Base-by-base conservation (phyloP, 2,797 vertebrate species). In the Smutsia temminckii region DNA sequence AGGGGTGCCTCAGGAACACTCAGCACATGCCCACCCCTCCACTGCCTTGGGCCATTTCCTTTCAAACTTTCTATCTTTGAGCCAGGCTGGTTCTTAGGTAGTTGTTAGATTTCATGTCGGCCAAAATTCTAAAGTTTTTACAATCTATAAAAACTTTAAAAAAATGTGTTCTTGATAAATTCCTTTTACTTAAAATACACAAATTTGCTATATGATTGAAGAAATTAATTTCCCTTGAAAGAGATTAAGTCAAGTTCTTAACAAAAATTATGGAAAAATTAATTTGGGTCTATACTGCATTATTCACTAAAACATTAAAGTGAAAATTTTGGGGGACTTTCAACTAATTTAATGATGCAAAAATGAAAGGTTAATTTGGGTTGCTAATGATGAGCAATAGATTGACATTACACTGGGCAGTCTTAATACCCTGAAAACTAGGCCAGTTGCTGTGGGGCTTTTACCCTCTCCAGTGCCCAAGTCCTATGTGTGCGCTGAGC, bases 161-260 rank as follows among this genome's bases (percentile, higher is more conserved):
- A 95, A 81, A 94, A 71, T 20, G 18, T 83, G 66, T 78, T 96
- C 63, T 91, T 86, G 85, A 95, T 95, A 94, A 94, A 91, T 66
- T 79, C 79, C n/a, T 96, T 95, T 88, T 92, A 85, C 83, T 89
- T 95, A 86, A 96, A 89, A 79, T 79, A 95, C 51, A 79, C 88
- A 96, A 89, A 57, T 66, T 93, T 91, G 86, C 86, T 84, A 61
- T 86, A 69, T 83, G 72, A 74, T 78, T 94, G 37, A 55, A 75
- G 61, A 91, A 89, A 94, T 86, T 40, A 94, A 46, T 84, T 96
- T 96, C 37, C 71, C 74, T 95, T 89, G 79, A 86, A 93, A 89
- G 64, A 84, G 69, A 92, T 51, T n/a, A 87, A 89, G 32, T 91
- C 8, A 16, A 86, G 81, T 88, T 77, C 42, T 72, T 69, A 55